Percentiles rank a stretch among this genome's conserved stretches.
phyloP scores from a whole-genome alignment of 2,113 vertebrate species.

The Mesembrinibis cayennensis region DNA sequence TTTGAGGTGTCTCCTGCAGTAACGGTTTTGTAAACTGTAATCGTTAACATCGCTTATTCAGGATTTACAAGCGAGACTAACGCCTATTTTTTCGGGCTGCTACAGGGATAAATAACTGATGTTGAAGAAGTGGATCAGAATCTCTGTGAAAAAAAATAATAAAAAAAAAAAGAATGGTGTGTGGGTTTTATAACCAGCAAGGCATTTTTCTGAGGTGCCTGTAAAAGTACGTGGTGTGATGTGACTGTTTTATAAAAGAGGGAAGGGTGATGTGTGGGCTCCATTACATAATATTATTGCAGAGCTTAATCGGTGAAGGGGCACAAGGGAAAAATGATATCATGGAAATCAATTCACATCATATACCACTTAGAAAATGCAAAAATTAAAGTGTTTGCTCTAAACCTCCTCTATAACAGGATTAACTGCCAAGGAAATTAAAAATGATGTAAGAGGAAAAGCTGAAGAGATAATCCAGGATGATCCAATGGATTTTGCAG shows the following conservation, averaged over 20 bases:
- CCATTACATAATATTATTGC: constrained; percentile 39
- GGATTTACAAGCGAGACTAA: constrained; percentile 37
- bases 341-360: constrained; percentile 30
- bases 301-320: neutral
- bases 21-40: constrained; percentile 37
- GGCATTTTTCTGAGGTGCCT: constrained; percentile 21
- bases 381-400: constrained; percentile 38
- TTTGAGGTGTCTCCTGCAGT: constrained; percentile 35
- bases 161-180: neutral
- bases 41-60: neutral
- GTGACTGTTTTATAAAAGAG: constrained; percentile 3
- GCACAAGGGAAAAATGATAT: constrained; percentile 7
- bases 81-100: constrained; percentile 3
- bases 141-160: neutral
- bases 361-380: neutral
- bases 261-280: constrained; percentile 13
- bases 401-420: constrained; percentile 7
- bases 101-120: constrained; percentile 17
- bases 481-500: constrained; percentile 52
- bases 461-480: constrained; percentile 55
- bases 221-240: neutral
- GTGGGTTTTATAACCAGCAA: constrained; percentile 12
- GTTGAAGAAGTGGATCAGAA: neutral
- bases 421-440: constrained; percentile 54
- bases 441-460: constrained; percentile 50